phyloP scores from a whole-genome alignment of 1,140 invertebrate genomes.

The Drosophila insularis region DNA sequence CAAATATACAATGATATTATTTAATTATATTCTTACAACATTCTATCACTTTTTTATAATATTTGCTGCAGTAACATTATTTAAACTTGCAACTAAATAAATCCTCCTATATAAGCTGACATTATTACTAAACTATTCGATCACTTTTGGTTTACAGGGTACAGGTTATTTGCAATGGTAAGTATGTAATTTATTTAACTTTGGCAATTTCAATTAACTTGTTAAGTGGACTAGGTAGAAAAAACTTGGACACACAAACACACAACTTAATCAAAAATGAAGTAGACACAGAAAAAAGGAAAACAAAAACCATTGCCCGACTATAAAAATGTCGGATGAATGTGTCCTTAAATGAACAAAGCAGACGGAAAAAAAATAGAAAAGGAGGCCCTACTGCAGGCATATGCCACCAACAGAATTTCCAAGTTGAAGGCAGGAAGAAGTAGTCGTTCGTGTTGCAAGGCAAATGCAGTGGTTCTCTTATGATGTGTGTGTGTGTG shows the following conservation, averaged over 20 bases:
- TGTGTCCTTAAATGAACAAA: slow-evolving; percentile 21
- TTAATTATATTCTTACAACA: too few species aligned
- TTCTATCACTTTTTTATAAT: too few species aligned
- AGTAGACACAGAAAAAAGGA: slow-evolving; percentile 12
- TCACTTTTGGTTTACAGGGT: not conserved
- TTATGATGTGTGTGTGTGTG: slow-evolving; percentile 25
- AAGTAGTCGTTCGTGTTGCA: slow-evolving; percentile 39
- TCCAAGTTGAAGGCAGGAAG: slow-evolving; percentile 37
- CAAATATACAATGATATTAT: too few species aligned
- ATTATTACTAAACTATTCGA: too few species aligned
- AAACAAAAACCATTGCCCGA: not conserved
- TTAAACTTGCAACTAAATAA: too few species aligned
- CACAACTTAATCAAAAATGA: slow-evolving; percentile 13
- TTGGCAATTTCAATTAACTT: slow-evolving; percentile 50
- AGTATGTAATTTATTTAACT: not conserved
- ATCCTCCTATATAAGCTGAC: too few species aligned
- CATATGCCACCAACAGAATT: slow-evolving; percentile 36
- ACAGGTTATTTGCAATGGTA: not conserved
- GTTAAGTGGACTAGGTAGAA: slow-evolving; percentile 17
- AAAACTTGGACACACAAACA: not conserved
- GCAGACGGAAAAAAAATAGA: not conserved
- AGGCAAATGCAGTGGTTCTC: slow-evolving; percentile 11
- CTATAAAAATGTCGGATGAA: slow-evolving; percentile 10
- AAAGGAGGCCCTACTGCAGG: slow-evolving; percentile 30
- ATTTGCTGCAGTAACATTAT: too few species aligned